Base-by-base conservation (phyloP, 1,140 invertebrate genomes). In the Ips nitidus region DNA sequence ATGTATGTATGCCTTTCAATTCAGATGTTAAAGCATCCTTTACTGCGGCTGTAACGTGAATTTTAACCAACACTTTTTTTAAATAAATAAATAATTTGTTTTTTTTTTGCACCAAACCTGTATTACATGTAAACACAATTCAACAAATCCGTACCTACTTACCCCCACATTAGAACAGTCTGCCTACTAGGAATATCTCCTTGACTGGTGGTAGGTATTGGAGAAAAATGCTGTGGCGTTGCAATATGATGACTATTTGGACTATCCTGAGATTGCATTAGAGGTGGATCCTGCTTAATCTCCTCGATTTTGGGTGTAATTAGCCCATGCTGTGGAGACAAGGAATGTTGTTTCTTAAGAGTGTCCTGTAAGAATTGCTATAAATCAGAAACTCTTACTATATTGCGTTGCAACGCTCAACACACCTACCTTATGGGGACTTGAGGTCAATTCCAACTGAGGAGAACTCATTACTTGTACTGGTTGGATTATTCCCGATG, bases 91-190 rank as follows among this genome's bases (percentile, higher is more conserved):
- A 50, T 22, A 7, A 39, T 60, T 45, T 45, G 5, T 60, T 60
- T 61, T 60, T 60, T 61, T 22, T 22, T 22, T 22, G 22, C 22
- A 22, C 22, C 22, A 22, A 22, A 22, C 22, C 22, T 22, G 22
- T 22, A 22, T 61, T 61, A 3, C 5, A 5, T 4, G 3, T 8
- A 36, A 6, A 39, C 6, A 39, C 47, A 56, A 7, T 36, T 53
- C 36, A 66, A 43, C 37, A 41, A 45, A 47, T 66, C 53, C 53
- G 40, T 22, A 22, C 22, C 22, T 22, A 70, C 68, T 57, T 50
- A 70, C 68, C 91, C 92, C 91, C 92, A 94, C 92, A 94, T 94
- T 2, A 94, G 84, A 22, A 94, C 92, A 1, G 92, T 94, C 80
- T 94, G 92, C 37, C 92, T 82, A 0, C 89, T 87, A 62, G 89